These are phyloP conservation scores for Boloria selene DNA, from an alignment of 2,888 invertebrate genomes.

Conservation along the genomic window DNA sequence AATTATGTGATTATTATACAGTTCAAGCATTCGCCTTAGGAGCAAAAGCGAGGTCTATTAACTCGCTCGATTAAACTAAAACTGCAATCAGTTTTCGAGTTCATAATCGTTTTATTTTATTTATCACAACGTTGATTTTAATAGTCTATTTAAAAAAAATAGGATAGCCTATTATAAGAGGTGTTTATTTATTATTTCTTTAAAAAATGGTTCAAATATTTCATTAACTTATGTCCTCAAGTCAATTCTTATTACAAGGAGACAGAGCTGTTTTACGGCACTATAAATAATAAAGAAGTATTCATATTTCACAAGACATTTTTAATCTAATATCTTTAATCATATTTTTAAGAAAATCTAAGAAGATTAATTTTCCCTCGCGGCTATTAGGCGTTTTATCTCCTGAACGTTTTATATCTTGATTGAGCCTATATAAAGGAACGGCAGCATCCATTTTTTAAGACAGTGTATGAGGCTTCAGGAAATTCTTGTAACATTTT, in stretches of 20 bases:
- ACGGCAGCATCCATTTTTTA: slow-evolving; percentile 15
- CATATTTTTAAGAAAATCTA: slow-evolving; percentile 24
- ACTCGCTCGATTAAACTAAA: slow-evolving; percentile 29
- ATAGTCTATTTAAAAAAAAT: neutral
- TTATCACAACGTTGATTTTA: neutral
- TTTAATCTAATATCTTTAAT: slow-evolving; percentile 6
- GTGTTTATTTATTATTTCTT: too few species aligned
- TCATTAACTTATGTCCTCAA: too few species aligned
- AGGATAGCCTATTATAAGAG: neutral
- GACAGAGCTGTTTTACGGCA: too few species aligned
- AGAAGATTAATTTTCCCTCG: slow-evolving; percentile 33
- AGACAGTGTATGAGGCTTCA: slow-evolving; percentile 5
- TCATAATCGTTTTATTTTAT: slow-evolving; percentile 1
- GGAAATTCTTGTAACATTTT: slow-evolving; percentile 6
- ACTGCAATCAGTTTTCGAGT: slow-evolving; percentile 18
- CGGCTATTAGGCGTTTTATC: slow-evolving; percentile 39
- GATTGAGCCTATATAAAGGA: slow-evolving; percentile 25
- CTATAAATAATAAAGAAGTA: neutral
- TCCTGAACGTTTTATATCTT: slow-evolving; percentile 38
- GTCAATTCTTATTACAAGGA: too few species aligned
- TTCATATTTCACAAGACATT: slow-evolving; percentile 6
- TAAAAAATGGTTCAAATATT: too few species aligned
- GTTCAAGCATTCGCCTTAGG: slow-evolving; percentile 31
- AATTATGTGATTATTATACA: slow-evolving; percentile 41
- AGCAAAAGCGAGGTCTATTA: slow-evolving; percentile 33